Percentiles rank a stretch among this genome's conserved stretches.
Evolutionary conservation across 2,113 vertebrate species (phyloP).

Genomic region (Aptenodytes forsteri): DNA sequence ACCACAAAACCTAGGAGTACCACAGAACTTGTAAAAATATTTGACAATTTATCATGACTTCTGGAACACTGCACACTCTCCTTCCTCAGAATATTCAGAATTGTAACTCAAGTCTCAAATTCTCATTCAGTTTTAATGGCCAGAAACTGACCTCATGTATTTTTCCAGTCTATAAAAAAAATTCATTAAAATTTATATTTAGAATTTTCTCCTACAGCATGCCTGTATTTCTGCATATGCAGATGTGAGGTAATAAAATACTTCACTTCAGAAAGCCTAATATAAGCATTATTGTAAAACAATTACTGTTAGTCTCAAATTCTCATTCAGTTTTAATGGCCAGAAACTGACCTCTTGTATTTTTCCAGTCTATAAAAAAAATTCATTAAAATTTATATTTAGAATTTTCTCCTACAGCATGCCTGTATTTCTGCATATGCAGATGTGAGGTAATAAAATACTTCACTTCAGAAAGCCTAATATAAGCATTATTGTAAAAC

Average conservation of each 20-base stretch:
- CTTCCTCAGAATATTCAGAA: background rate
- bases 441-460: background rate
- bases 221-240: background rate
- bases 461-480: background rate
- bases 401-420: background rate
- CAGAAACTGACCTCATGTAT: background rate
- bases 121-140: background rate
- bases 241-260: background rate
- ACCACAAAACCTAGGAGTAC: background rate
- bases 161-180: background rate
- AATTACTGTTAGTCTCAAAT: background rate
- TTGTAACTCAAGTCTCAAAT: background rate
- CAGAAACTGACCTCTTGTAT: background rate
- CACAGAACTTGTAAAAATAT: background rate
- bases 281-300: slow-evolving; percentile 4
- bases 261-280: background rate
- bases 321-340: background rate
- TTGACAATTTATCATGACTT: background rate
- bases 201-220: background rate
- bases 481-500: slow-evolving; percentile 4
- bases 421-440: background rate
- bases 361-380: background rate
- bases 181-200: background rate
- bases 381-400: background rate
- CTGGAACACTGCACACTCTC: background rate